Base-by-base conservation (phyloP, 1,140 invertebrate species). In the Monomorium pharaonis region DNA sequence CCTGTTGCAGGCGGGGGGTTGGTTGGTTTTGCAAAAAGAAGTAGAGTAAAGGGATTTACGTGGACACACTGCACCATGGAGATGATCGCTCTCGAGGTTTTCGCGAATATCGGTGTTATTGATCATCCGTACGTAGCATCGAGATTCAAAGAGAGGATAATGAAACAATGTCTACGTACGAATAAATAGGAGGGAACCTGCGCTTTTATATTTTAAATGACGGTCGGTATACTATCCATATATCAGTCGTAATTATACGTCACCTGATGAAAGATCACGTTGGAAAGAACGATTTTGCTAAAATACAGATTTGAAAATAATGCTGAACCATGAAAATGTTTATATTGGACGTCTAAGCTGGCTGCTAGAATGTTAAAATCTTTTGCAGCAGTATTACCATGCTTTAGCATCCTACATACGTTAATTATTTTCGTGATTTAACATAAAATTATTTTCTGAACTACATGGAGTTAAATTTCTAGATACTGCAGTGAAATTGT, bases 61-160 rank as follows among this genome's bases (percentile, higher is more conserved):
- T n/a, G 51, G 51, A 54, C 24, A 37, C 18, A 69, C 37, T 51
- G 49, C 24, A 16, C 21, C 44, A 67, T 21, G 54, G 27, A 47
- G 54, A 83, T 74, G 24, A 72, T 72, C 67, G 24, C 51, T 56
- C 33, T 72, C 24, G 24, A 54, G 9, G 67, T 69, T 56, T n/a
- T 69, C 54, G 49, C 21, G 14, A 18, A 63, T 37, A 42, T 44
- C 78, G 12, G 0, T 37, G 76, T 49, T 83, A 83, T 83, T 58
- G 78, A 83, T 83, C 54, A 74, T 60, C 51, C 37, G 51, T 58
- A 67, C 78, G 51, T 47, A 74, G 24, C 51, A 44, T 30, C 30
- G 51, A 74, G 37, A 72, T 58, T 58, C 54, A 60, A 72, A 83
- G 27, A 30, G 67, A 42, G n/a, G 10, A 83, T 83, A 83, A 69